phyloP scores from a whole-genome alignment of 2,888 invertebrate species.

The Hyalella azteca region DNA sequence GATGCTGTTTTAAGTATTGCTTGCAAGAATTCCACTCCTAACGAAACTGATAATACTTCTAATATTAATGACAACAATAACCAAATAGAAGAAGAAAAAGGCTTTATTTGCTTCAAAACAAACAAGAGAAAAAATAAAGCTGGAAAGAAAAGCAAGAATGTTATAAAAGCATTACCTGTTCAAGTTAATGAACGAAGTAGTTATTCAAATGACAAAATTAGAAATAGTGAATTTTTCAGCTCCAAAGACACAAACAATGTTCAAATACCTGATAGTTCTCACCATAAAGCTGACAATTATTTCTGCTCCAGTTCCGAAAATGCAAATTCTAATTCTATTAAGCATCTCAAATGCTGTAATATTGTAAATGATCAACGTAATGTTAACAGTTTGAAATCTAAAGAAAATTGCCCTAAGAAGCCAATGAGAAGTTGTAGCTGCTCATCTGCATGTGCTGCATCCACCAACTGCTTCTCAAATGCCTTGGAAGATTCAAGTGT shows the following conservation, averaged over 20 bases:
- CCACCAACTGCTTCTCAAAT: neutral
- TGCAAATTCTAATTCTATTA: neutral
- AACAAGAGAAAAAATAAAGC: conserved; percentile 15
- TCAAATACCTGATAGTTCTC: too few species aligned
- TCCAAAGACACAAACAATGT: neutral
- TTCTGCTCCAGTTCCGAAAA: neutral
- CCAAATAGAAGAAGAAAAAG: neutral
- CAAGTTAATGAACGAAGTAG: neutral
- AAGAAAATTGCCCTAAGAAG: neutral
- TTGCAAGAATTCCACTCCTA: neutral
- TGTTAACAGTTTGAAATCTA: neutral
- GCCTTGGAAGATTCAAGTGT: neutral
- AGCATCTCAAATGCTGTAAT: conserved; percentile 10
- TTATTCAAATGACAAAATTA: neutral
- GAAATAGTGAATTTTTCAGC: neutral
- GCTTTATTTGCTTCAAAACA: neutral
- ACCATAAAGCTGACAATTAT: too few species aligned
- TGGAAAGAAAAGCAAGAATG: neutral
- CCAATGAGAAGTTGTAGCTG: conserved; percentile 3
- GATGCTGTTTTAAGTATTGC: neutral
- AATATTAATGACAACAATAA: too few species aligned
- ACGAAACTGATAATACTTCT: too few species aligned
- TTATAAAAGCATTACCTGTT: neutral
- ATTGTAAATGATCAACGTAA: conserved; percentile 1
- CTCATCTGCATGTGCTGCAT: neutral